Evolutionary conservation across 2,797 vertebrate species (phyloP).

Genomic region (Enoplosus armatus): DNA sequence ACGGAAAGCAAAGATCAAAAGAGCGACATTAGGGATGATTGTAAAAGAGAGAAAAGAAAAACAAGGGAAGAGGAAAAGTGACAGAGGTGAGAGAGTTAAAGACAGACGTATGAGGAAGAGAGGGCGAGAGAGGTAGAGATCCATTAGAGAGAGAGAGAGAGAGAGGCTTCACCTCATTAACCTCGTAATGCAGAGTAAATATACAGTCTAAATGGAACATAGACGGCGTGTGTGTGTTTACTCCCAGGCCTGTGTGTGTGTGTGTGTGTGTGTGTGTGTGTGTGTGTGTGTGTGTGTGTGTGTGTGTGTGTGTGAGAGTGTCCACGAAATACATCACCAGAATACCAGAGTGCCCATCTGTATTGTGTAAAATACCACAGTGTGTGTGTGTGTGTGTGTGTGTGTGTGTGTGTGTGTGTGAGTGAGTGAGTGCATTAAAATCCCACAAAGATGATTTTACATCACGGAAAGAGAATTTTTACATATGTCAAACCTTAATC

Average conservation of each 20-base stretch:
- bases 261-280: slow-evolving; percentile 58
- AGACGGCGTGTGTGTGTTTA: slow-evolving; percentile 56
- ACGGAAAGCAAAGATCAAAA: slow-evolving; percentile 59
- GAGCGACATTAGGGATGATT: slow-evolving; percentile 55
- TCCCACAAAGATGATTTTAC: background rate
- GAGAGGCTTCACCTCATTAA: slow-evolving; percentile 78
- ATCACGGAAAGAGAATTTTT: background rate
- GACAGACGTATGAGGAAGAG: slow-evolving; percentile 25
- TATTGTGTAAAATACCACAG: too few species aligned
- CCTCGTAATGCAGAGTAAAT: slow-evolving; percentile 80
- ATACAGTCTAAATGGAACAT: slow-evolving; percentile 77
- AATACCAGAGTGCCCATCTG: slow-evolving; percentile 38
- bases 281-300: slow-evolving; percentile 52
- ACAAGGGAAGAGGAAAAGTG: slow-evolving; percentile 17
- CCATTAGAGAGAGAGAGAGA: slow-evolving; percentile 62
- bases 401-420: slow-evolving; percentile 11
- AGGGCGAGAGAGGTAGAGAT: slow-evolving; percentile 52
- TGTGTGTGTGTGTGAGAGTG: slow-evolving; percentile 59
- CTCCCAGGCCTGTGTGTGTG: slow-evolving; percentile 21
- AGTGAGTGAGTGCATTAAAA: background rate
- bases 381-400: slow-evolving; percentile 16
- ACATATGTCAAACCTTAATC: background rate
- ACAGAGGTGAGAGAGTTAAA: slow-evolving; percentile 45
- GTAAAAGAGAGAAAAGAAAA: slow-evolving; percentile 42
- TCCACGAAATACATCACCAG: slow-evolving; percentile 36